Base-by-base conservation (phyloP, 2,888 invertebrate species). In the Metallyticus violacea region DNA sequence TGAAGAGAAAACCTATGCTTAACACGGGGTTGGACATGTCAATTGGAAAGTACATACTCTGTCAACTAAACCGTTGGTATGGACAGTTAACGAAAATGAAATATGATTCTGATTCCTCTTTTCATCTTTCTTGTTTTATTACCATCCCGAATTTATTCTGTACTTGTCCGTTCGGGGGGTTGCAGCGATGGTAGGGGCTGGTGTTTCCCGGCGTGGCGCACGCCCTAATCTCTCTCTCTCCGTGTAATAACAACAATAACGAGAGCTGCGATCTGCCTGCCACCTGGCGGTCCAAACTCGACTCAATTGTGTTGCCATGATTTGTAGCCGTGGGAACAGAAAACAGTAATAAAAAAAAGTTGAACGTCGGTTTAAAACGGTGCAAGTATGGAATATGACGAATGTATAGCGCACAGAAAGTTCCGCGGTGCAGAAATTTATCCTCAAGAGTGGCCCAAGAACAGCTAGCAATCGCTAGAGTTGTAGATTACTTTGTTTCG, bases 261-360 rank as follows among this genome's bases (percentile, higher is more conserved):
- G 77, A 80, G n/a, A 29, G 27, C 77, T n/a, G 83, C 83, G 83
- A 83, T 76, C 28, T 76, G 83, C 62, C 83, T 83, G 83, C 83
- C 83, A 83, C 83, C 83, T 83, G 83, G 83, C 83, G 83, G 77
- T 1, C 83, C 27, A 28, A 28, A 40, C 83, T 28, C n/a, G 15
- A 76, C 27, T 83, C 77, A 77, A 84, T 84, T 84, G 77, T 30
- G 30, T 85, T 78, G 40, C 27, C 26, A 62, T 85, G 85, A 85
- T 85, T 85, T 85, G 85, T 85, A 28, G 79, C 40, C 85, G 85
- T 85, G 85, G 85, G 85, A 85, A 85, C 85, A 85, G 62, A 79
- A 82, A 82, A 76, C 62, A 82, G 62, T 62, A 62, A 62, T 62
- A 62, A 62, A 62, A n/a, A 81, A 28, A 82, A 82, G 7, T 76